A percentile compares a stretch with the other conserved stretches of the same genome.
These are phyloP conservation scores for Ypsolopha scabrella DNA, from an alignment of 2,888 invertebrate species.

Conservation along the genomic window DNA sequence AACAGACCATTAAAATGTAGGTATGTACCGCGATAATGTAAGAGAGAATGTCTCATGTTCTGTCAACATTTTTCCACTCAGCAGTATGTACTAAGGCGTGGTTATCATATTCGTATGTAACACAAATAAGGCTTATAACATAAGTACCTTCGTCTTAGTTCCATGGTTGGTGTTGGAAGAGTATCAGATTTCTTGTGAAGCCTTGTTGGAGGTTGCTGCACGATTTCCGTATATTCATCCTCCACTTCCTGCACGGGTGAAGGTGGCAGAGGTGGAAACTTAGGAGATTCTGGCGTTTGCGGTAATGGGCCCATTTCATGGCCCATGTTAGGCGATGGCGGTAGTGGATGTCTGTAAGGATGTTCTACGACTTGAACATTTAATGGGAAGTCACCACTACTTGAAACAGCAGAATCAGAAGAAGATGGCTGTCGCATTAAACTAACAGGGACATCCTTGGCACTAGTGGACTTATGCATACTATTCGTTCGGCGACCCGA, in stretches of 20 bases:
- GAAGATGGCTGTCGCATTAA: slow-evolving; percentile 65
- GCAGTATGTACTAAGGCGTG: too few relatives aligned
- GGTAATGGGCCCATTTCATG: slow-evolving; percentile 62
- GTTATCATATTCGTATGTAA: too few relatives aligned
- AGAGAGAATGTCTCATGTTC: too few relatives aligned
- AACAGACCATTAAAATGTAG: too few relatives aligned
- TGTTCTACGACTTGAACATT: slow-evolving; percentile 77
- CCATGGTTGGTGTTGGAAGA: slow-evolving; percentile 63
- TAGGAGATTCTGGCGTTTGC: slow-evolving; percentile 62
- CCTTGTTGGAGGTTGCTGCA: slow-evolving; percentile 61
- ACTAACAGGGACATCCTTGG: slow-evolving; percentile 76
- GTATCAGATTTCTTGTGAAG: slow-evolving; percentile 65
- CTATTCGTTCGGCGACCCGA: slow-evolving; percentile 68
- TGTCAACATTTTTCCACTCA: too few relatives aligned
- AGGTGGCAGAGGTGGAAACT: slow-evolving; percentile 84
- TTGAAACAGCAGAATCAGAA: slow-evolving; percentile 63
- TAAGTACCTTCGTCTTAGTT: slow-evolving; percentile 53
- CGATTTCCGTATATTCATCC: slow-evolving; percentile 79
- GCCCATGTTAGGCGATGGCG: slow-evolving; percentile 46
- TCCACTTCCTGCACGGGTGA: slow-evolving; percentile 86
- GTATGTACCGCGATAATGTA: too few relatives aligned
- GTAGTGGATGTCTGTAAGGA: slow-evolving; percentile 52
- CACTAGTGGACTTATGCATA: slow-evolving; percentile 81
- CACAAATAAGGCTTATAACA: too few relatives aligned
- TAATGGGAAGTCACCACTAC: slow-evolving; percentile 71